A percentile compares a stretch with the other conserved stretches of the same genome.
These are phyloP conservation scores for Pterocles gutturalis DNA, from an alignment of 2,113 vertebrate species.

Conservation along the genomic window DNA sequence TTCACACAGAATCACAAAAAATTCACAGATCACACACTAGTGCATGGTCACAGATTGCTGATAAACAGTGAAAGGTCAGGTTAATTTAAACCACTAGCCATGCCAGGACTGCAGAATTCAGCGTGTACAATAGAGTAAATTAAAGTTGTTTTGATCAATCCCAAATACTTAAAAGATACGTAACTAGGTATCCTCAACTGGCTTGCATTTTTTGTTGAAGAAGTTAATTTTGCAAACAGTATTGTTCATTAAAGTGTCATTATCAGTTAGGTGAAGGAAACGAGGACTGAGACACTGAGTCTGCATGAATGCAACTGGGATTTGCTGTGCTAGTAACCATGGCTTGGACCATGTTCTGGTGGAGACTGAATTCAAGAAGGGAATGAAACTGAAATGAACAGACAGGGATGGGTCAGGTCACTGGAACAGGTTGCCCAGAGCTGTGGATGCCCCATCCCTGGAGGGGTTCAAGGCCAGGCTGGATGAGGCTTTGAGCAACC, in stretches of 20 bases:
- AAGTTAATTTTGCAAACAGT: not conserved
- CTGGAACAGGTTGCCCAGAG: too few relatives aligned
- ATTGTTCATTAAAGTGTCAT: not conserved
- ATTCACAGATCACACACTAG: conserved; percentile 4
- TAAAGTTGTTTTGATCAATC: not conserved
- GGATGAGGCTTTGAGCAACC: too few relatives aligned
- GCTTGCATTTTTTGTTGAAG: not conserved
- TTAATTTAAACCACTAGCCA: not conserved
- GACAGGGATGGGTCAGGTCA: not conserved
- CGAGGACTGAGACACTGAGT: not conserved
- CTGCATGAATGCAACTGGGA: fast-evolving
- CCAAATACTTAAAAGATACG: not conserved
- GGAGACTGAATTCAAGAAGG: not conserved
- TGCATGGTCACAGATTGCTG: not conserved
- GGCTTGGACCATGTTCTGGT: not conserved
- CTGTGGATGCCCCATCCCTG: too few relatives aligned
- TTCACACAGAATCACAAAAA: not conserved
- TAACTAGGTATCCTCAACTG: not conserved
- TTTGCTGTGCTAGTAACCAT: not conserved
- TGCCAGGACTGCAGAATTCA: not conserved
- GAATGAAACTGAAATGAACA: not conserved
- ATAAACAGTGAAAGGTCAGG: not conserved
- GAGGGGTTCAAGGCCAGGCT: too few relatives aligned
- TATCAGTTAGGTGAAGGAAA: not conserved
- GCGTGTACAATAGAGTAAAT: not conserved